These are phyloP conservation scores for Drosophila subquinaria DNA, from an alignment of 2,888 invertebrate species.

Conservation along the genomic window DNA sequence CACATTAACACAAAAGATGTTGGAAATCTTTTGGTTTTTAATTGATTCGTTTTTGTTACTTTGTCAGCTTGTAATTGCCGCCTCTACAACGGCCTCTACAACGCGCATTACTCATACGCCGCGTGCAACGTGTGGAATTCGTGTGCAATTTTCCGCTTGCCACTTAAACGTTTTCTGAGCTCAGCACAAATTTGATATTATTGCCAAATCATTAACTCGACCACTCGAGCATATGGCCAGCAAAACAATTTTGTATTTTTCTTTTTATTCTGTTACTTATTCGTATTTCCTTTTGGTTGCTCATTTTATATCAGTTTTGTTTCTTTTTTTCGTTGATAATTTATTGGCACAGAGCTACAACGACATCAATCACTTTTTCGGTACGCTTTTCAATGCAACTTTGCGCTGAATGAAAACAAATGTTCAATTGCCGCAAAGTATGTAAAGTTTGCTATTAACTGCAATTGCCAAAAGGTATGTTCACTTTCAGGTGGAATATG, in stretches of 20 bases:
- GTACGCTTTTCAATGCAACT: conserved; percentile 76
- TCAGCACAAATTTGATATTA: conserved; percentile 67
- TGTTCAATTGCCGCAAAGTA: conserved; percentile 79
- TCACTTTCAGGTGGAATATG: background rate
- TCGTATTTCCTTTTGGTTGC: conserved; percentile 11
- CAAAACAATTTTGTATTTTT: conserved; percentile 7
- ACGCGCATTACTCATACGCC: conserved; percentile 64
- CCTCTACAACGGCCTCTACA: background rate
- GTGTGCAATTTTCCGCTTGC: conserved; percentile 78
- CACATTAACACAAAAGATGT: conserved; percentile 15
- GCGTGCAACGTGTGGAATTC: conserved; percentile 61
- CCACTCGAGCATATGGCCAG: conserved; percentile 73
- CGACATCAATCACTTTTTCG: conserved; percentile 84
- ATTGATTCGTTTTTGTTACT: conserved; percentile 68
- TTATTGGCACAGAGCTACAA: conserved; percentile 74
- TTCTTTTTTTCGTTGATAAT: conserved; percentile 59
- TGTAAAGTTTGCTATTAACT: conserved; percentile 59
- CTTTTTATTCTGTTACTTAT: conserved; percentile 13
- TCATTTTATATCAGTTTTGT: conserved; percentile 2
- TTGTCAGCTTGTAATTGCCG: conserved; percentile 53
- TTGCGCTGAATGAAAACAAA: conserved; percentile 79
- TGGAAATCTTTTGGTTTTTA: conserved; percentile 55
- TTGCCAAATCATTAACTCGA: conserved; percentile 82
- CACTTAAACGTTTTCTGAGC: conserved; percentile 64
- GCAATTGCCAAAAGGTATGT: conserved; percentile 5